Percentiles rank a stretch among this genome's conserved stretches.
These are phyloP conservation scores for Leptodactylus fallax DNA, from an alignment of 2,797 vertebrate genomes.

Conservation along the genomic window DNA sequence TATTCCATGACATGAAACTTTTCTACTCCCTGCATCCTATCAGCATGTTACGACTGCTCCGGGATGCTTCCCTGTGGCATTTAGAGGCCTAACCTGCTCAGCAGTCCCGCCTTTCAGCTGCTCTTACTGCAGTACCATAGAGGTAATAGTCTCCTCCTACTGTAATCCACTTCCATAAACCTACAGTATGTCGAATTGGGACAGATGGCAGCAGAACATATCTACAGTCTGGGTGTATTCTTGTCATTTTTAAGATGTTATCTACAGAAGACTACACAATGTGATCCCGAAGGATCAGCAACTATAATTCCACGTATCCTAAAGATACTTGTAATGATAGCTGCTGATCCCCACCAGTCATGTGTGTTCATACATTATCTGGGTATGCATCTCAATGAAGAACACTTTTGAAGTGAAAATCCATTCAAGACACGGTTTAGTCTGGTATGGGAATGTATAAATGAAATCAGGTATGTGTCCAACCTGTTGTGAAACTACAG, in stretches of 20 bases:
- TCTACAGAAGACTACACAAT: background rate
- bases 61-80: conserved; percentile 57
- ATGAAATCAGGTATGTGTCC: too few species aligned
- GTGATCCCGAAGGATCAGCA: too few species aligned
- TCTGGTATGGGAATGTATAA: background rate
- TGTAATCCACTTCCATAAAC: background rate
- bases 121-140: conserved; percentile 18
- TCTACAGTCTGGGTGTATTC: background rate
- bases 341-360: background rate
- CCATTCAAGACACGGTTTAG: background rate
- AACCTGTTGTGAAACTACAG: background rate
- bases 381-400: background rate
- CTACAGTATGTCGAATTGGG: background rate
- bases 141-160: conserved; percentile 36
- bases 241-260: background rate
- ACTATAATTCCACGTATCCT: too few species aligned
- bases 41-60: conserved; percentile 51
- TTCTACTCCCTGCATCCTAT: conserved; percentile 10
- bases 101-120: conserved; percentile 25
- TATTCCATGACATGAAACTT: background rate
- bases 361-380: conserved; percentile 4
- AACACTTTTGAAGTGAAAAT: conserved; percentile 1
- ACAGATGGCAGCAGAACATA: background rate
- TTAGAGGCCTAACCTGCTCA: conserved; percentile 54
- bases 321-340: background rate